phyloP scores from a whole-genome alignment of 2,888 invertebrate species.

The Cactoblastis cactorum region DNA sequence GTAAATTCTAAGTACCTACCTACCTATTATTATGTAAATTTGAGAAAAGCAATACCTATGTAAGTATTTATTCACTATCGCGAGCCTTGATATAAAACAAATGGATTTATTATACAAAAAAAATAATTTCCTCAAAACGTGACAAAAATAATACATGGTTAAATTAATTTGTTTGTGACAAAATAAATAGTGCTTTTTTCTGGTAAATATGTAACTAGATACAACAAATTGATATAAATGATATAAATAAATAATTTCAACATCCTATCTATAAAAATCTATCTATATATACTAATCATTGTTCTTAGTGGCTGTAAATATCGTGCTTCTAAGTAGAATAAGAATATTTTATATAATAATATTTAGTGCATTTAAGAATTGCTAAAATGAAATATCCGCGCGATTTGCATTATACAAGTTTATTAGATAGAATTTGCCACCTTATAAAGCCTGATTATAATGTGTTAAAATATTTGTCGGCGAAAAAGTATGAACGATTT shows the following conservation, averaged over 20 bases:
- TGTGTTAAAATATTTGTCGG: too few relatives aligned
- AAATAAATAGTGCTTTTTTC: not conserved
- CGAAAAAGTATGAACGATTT: too few relatives aligned
- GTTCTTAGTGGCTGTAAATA: not conserved
- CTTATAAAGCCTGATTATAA: too few relatives aligned
- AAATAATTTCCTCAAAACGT: not conserved
- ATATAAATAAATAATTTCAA: not conserved
- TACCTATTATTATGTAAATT: not conserved
- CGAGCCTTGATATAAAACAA: not conserved
- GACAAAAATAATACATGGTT: not conserved
- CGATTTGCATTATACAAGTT: too few relatives aligned
- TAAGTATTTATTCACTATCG: not conserved
- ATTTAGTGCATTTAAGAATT: too few relatives aligned
- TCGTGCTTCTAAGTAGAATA: not conserved
- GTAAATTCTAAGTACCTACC: not conserved
- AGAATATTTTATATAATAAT: too few relatives aligned
- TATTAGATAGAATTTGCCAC: too few relatives aligned
- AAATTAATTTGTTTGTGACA: not conserved
- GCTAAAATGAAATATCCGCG: too few relatives aligned
- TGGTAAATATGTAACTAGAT: not conserved
- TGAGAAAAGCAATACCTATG: not conserved
- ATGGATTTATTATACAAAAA: not conserved
- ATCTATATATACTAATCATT: not conserved
- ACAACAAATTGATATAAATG: not conserved
- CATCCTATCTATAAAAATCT: conserved; percentile 1